Base-by-base conservation (phyloP, 1,140 invertebrate genomes). In the Calliphora vicina region DNA sequence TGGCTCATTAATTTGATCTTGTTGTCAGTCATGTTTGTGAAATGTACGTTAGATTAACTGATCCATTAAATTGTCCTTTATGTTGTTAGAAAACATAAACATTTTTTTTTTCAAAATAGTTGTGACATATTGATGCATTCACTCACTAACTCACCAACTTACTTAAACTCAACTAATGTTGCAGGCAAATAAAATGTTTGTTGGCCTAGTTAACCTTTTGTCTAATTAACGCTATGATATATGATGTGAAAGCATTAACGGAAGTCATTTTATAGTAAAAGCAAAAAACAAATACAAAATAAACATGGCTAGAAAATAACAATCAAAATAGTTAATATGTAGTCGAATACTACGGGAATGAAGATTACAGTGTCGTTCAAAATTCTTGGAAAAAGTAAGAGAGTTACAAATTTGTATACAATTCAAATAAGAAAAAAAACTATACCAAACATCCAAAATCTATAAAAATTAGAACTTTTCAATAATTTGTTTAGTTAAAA, bases 151-250 rank as follows among this genome's bases (percentile, higher is more conserved):
- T 35, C 1, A 35, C 35, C 50, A 57, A 57, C 50, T 57, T 57
- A 57, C 13, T 17, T 10, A 35, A 35, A 35, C 35, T 35, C 5
- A 2, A 35, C 45, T 50, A 50, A 10, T 50, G 43, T 50, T 50
- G 0, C 0, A 35, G 5, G 35, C 35, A 35, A 35, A 50, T 50
- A 50, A 50, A 50, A 67, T 67, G 61, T n/a, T 25, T 67, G 2
- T 57, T 57, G 61, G n/a, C 61, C 61, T 67, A 67, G 61, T 67
- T 67, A 67, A 67, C 61, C 61, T 67, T 67, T 67, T 67, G 61
- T 23, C 61, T 67, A 67, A 67, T 67, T 67, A 67, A 67, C 61
- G 9, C n/a, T 67, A 67, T 67, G 61, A 67, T 67, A 67, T 20
- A 67, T 67, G 61, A 67, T 67, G 61, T 67, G 61, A 67, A 67